Percentiles rank a stretch among this genome's conserved stretches.
phyloP scores from a whole-genome alignment of 2,113 vertebrate genomes.

The Microcebus lehilahytsara region DNA sequence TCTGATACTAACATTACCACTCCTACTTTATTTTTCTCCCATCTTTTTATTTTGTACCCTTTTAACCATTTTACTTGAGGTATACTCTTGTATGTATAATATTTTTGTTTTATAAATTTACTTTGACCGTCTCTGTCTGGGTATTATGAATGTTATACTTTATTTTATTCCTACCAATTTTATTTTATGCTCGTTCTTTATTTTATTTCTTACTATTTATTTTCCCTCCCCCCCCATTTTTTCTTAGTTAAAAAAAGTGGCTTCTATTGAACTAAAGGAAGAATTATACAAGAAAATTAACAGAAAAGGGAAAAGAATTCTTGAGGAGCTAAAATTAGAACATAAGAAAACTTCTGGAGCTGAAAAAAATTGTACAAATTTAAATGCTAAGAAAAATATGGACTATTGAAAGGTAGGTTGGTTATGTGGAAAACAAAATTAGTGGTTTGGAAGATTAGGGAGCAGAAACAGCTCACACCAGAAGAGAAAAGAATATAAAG shows the following conservation, averaged over 20 bases:
- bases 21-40: neutral
- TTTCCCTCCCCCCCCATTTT: neutral
- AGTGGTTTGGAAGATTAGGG: neutral
- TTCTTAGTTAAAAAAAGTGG: neutral
- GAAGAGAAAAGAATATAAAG: neutral
- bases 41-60: neutral
- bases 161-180: neutral
- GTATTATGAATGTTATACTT: neutral
- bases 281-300: neutral
- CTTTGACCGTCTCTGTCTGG: neutral
- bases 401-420: neutral
- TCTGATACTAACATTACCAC: neutral
- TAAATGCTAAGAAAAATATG: neutral
- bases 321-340: neutral
- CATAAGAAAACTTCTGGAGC: neutral
- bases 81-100: neutral
- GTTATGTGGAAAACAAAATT: neutral
- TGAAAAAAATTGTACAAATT: neutral
- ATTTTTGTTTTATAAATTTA: neutral
- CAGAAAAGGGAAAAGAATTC: neutral
- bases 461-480: neutral
- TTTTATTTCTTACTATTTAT: neutral
- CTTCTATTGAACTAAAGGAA: neutral
- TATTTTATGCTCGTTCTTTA: neutral
- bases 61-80: neutral